These are phyloP conservation scores for Musca domestica DNA, from an alignment of 1,140 invertebrate species.

Conservation along the genomic window DNA sequence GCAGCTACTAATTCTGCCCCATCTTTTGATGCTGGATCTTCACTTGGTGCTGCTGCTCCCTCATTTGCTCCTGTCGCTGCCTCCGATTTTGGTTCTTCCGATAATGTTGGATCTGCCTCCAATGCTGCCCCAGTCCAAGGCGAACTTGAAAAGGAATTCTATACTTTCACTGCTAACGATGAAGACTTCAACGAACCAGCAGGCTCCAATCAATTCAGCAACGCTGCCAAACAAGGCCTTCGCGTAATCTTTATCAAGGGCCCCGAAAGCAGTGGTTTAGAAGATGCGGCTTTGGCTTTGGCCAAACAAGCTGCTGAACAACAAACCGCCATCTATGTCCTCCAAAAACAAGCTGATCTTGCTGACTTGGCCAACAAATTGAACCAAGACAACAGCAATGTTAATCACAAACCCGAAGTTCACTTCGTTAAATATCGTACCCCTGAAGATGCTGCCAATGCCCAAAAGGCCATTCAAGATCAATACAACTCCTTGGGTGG, in stretches of 20 bases:
- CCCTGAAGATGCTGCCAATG: constrained; percentile 38
- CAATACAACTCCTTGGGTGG: constrained; percentile 47
- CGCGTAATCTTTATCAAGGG: constrained; percentile 46
- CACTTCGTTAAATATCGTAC: too few species aligned
- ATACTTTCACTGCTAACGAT: constrained; percentile 35
- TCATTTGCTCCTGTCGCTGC: background rate
- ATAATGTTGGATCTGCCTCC: background rate
- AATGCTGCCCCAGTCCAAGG: background rate
- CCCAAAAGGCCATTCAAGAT: constrained; percentile 39
- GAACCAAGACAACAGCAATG: constrained; percentile 34
- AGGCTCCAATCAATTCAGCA: constrained; percentile 29
- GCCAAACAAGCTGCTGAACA: constrained; percentile 42
- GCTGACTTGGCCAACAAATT: constrained; percentile 39
- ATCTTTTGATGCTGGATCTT: background rate
- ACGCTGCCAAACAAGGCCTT: constrained; percentile 33
- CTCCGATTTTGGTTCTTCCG: background rate
- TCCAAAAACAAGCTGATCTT: constrained; percentile 44
- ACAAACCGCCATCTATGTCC: too few species aligned
- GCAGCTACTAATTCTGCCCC: constrained; percentile 2
- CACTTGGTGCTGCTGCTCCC: background rate
- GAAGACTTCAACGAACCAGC: constrained; percentile 39
- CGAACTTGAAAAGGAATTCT: background rate
- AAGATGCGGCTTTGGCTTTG: constrained; percentile 38
- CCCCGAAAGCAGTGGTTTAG: constrained; percentile 37
- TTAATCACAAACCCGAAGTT: too few species aligned